Percentiles rank a stretch among this genome's conserved stretches.
Evolutionary conservation across 2,888 invertebrate species (phyloP).

Genomic region (Hedya salicella): DNA sequence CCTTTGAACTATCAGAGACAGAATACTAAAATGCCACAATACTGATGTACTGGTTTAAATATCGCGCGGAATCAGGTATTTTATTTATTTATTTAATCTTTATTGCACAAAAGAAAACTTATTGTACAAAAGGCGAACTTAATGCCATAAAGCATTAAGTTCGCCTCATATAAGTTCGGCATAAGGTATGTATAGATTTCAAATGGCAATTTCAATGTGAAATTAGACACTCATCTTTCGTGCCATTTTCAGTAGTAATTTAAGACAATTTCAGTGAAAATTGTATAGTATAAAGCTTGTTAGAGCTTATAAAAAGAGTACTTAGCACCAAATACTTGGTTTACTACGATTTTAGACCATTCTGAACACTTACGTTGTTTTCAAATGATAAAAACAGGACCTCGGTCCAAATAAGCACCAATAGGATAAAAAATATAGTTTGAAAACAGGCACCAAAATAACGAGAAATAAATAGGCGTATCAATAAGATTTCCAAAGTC

Average conservation of each 20-base stretch:
- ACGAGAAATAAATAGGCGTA: slow-evolving; percentile 36
- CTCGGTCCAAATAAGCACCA: slow-evolving; percentile 48
- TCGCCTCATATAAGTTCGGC: too few relatives aligned
- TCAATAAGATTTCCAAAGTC: slow-evolving; percentile 82
- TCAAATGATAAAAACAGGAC: slow-evolving; percentile 44
- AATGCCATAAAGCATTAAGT: too few relatives aligned
- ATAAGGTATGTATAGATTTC: neutral
- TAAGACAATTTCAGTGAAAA: slow-evolving; percentile 35
- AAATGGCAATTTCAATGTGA: neutral
- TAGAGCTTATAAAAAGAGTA: slow-evolving; percentile 48
- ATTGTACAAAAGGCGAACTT: too few relatives aligned
- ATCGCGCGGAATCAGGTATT: neutral
- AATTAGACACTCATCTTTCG: neutral
- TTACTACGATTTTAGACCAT: slow-evolving; percentile 74
- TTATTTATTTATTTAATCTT: too few relatives aligned
- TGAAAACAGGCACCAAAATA: slow-evolving; percentile 43
- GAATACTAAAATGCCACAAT: neutral
- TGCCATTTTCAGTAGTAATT: slow-evolving; percentile 1
- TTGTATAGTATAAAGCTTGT: slow-evolving; percentile 55
- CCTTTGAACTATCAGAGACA: neutral
- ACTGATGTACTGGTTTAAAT: neutral
- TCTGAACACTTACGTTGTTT: slow-evolving; percentile 77
- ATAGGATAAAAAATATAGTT: slow-evolving; percentile 23
- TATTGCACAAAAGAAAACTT: too few relatives aligned
- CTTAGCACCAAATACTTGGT: slow-evolving; percentile 76